Percentiles rank a stretch among this genome's conserved stretches.
phyloP scores from a whole-genome alignment of 2,113 vertebrate genomes.

The Ardeotis arabs region DNA sequence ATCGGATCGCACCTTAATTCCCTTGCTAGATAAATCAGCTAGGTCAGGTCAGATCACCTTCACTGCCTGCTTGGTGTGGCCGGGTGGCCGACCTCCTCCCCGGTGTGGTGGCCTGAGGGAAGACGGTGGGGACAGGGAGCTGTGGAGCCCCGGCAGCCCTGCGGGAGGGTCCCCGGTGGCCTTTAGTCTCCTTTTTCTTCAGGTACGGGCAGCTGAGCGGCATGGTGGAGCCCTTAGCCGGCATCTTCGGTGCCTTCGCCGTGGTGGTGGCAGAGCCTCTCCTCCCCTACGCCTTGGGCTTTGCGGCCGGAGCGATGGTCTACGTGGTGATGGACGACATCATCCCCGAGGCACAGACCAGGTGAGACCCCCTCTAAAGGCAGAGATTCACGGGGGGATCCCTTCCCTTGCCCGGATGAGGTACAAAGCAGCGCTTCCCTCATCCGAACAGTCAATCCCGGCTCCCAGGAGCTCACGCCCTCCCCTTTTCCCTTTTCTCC shows the following conservation, averaged over 20 bases:
- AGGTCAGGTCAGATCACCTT: neutral
- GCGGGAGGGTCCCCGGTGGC: neutral
- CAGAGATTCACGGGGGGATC: accelerated
- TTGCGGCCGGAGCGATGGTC: constrained; percentile 95
- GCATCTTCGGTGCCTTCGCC: constrained; percentile 83
- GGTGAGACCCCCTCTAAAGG: constrained; percentile 68
- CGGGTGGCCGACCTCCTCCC: accelerated
- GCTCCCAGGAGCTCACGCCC: neutral
- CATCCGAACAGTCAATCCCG: accelerated
- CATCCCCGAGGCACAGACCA: constrained; percentile 93
- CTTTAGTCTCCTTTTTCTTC: neutral
- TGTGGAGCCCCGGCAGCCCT: neutral
- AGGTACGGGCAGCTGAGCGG: constrained; percentile 98
- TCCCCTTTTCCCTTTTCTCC: neutral
- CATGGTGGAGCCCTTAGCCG: constrained; percentile 93
- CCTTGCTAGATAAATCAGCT: neutral
- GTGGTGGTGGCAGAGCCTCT: constrained; percentile 89
- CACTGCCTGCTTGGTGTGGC: accelerated
- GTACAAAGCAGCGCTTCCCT: accelerated
- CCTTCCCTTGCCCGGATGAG: neutral
- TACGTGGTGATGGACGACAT: constrained; percentile 97
- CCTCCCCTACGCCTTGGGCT: constrained; percentile 91
- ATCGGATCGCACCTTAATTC: neutral
- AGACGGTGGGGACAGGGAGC: accelerated
- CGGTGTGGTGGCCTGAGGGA: accelerated